These are phyloP conservation scores for Bubalus kerabau DNA, from an alignment of 2,113 vertebrate genomes.

Conservation along the genomic window DNA sequence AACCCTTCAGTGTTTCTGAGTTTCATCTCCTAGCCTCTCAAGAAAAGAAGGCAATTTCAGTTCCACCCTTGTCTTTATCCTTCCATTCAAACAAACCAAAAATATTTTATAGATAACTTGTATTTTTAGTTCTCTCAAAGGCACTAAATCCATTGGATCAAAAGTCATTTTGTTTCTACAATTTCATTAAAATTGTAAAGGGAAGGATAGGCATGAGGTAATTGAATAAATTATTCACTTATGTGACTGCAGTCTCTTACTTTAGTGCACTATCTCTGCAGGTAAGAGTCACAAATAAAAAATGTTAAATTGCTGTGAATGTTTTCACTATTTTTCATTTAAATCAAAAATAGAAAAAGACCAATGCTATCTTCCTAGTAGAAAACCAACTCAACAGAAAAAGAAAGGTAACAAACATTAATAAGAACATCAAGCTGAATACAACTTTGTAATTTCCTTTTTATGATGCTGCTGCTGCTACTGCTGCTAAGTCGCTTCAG, in stretches of 20 bases:
- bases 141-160: not conserved
- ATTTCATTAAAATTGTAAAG: not conserved
- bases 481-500: no score
- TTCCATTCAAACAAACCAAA: constrained; percentile 30
- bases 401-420: not conserved
- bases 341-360: constrained; percentile 20
- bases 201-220: not conserved
- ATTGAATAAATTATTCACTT: constrained; percentile 1
- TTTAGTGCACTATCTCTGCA: not conserved
- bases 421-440: not conserved
- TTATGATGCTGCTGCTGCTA: not conserved
- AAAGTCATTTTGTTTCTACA: constrained; percentile 2
- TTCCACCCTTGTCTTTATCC: not conserved
- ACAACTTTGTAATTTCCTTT: not conserved
- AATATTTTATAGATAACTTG: not conserved
- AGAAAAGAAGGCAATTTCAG: constrained; percentile 10
- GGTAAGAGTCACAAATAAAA: not conserved
- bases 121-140: not conserved
- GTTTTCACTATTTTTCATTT: constrained; percentile 20
- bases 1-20: not conserved
- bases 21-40: not conserved
- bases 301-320: not conserved
- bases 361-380: not conserved
- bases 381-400: not conserved
- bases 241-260: not conserved